Evolutionary conservation across 2,113 vertebrate species (phyloP).

Genomic region (Pelvicachromis taeniatus): DNA sequence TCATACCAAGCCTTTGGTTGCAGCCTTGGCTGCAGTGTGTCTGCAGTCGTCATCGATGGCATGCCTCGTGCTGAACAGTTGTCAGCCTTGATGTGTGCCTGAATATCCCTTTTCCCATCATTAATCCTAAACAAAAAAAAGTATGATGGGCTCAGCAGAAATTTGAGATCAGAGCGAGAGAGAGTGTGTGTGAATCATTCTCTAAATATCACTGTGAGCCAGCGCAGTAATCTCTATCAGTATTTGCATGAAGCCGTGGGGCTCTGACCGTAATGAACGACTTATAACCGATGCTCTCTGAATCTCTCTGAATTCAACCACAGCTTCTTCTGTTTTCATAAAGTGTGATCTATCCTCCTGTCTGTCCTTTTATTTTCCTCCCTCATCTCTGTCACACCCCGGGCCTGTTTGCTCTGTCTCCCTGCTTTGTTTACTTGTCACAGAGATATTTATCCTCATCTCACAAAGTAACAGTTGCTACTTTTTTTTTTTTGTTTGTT

Average conservation of each 20-base stretch:
- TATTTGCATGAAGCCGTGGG: not conserved
- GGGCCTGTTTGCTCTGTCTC: not conserved
- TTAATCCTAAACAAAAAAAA: not conserved
- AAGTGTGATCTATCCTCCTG: not conserved
- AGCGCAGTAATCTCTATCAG: not conserved
- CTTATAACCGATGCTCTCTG: slow-evolving; percentile 3
- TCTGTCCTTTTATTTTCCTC: not conserved
- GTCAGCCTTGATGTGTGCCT: not conserved
- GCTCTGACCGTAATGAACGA: slow-evolving; percentile 4
- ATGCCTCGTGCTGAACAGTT: not conserved
- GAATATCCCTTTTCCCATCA: not conserved
- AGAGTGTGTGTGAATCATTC: not conserved
- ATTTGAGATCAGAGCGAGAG: not conserved
- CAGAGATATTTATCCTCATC: not conserved
- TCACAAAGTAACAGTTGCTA: not conserved
- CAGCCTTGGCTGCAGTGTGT: not conserved
- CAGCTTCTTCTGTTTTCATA: not conserved
- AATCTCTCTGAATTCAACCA: not conserved
- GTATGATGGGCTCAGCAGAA: not conserved
- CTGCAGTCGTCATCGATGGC: not conserved
- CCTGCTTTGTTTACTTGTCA: slow-evolving; percentile 23
- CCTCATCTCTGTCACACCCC: not conserved
- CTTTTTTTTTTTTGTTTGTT: not conserved
- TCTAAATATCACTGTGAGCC: not conserved
- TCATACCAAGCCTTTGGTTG: not conserved